phyloP scores from a whole-genome alignment of 2,888 invertebrate species.

The Arctia plantaginis region DNA sequence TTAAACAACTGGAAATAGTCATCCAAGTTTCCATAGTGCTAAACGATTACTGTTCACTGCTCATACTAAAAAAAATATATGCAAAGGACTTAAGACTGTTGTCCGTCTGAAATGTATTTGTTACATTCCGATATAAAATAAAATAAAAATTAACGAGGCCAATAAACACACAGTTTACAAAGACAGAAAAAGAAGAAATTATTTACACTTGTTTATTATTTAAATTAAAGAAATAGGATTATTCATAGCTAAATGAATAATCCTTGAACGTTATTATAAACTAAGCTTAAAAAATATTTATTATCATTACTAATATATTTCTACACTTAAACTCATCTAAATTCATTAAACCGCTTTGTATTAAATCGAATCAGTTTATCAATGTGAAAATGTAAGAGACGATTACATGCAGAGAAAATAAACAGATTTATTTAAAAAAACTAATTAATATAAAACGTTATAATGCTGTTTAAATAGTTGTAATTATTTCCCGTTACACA shows the following conservation, averaged over 20 bases:
- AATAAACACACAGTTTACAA: neutral
- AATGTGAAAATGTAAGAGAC: neutral
- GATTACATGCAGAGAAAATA: neutral
- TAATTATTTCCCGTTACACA: conserved; percentile 51
- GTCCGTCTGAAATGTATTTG: neutral
- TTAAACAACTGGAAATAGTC: neutral
- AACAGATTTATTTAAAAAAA: neutral
- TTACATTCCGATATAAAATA: too few relatives aligned
- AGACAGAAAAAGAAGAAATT: neutral
- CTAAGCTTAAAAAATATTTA: neutral
- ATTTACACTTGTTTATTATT: neutral
- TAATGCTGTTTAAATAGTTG: conserved; percentile 16
- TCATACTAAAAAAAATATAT: neutral
- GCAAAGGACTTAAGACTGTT: neutral
- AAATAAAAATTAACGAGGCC: too few relatives aligned
- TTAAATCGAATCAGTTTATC: neutral
- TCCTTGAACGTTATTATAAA: neutral
- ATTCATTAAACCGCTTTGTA: neutral
- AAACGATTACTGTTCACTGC: neutral
- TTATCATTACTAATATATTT: neutral
- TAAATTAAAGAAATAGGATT: neutral
- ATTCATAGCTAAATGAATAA: neutral
- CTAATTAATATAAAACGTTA: conserved; percentile 1
- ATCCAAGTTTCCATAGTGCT: neutral
- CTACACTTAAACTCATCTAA: neutral